Conservation (phyloP, 2,113 vertebrate genomes). For the Tyrannus savana region DNA sequence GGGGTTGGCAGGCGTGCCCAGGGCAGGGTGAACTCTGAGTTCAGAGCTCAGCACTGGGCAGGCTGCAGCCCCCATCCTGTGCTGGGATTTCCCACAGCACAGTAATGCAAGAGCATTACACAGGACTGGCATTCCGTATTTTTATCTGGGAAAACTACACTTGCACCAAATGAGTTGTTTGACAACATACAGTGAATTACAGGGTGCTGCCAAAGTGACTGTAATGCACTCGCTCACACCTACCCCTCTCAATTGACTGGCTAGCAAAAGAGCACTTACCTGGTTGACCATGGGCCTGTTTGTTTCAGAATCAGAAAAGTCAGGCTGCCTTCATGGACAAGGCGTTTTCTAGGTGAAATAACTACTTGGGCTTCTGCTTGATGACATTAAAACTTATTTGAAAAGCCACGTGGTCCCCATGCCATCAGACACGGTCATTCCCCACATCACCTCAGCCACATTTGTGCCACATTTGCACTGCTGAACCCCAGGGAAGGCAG, state of each 20-base stretch:
- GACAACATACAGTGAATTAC: neutral
- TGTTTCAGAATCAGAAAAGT: neutral
- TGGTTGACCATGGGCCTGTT: neutral
- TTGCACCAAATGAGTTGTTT: neutral
- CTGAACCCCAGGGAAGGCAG: neutral
- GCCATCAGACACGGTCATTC: neutral
- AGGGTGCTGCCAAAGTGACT: neutral
- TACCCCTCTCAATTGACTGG: accelerated
- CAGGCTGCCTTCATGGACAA: neutral
- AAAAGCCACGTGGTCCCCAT: neutral
- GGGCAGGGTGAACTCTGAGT: neutral
- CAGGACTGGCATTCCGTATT: accelerated
- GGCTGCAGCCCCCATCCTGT: neutral
- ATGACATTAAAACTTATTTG: neutral
- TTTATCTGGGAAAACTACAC: neutral
- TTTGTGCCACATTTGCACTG: neutral
- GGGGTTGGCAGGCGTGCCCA: neutral
- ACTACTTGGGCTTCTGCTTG: neutral
- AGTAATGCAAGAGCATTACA: accelerated
- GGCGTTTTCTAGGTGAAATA: neutral
- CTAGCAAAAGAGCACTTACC: neutral
- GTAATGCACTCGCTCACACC: neutral
- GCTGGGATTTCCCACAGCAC: neutral
- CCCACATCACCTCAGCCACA: neutral
- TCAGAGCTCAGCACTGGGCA: neutral